Evolutionary conservation across 1,140 invertebrate genomes (phyloP).

Genomic region (Pseudomyrmex gracilis): DNA sequence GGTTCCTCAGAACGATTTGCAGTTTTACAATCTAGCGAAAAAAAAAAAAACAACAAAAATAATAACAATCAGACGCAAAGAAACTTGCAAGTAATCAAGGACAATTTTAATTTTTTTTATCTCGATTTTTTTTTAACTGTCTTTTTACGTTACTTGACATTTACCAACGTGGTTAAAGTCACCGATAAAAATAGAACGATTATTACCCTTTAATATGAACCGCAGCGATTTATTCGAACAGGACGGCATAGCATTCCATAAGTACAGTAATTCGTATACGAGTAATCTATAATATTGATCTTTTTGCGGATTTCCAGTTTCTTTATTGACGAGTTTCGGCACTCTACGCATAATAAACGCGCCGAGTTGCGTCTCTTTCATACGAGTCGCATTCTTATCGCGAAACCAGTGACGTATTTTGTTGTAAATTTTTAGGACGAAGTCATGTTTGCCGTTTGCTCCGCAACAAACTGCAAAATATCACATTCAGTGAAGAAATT

Average conservation of each 20-base stretch:
- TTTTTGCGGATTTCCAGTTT: conserved; percentile 75
- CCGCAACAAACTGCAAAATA: conserved; percentile 85
- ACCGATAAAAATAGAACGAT: background rate
- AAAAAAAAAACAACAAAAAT: background rate
- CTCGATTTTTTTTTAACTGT: background rate
- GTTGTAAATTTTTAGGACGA: conserved; percentile 80
- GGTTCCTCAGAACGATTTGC: conserved; percentile 83
- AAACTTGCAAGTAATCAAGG: background rate
- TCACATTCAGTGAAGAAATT: background rate
- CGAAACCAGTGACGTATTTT: conserved; percentile 83
- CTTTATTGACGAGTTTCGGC: conserved; percentile 76
- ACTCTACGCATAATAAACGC: conserved; percentile 78
- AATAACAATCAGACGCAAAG: background rate
- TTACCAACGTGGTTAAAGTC: background rate
- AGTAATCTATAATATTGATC: conserved; percentile 87
- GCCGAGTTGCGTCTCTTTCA: conserved; percentile 78
- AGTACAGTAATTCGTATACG: conserved; percentile 89
- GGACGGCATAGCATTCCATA: conserved; percentile 90
- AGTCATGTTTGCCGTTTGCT: conserved; percentile 84
- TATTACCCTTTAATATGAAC: conserved; percentile 84
- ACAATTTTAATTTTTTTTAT: too few species aligned
- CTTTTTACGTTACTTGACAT: background rate
- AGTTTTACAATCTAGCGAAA: conserved; percentile 83
- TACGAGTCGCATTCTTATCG: conserved; percentile 56
- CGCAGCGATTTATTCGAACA: conserved; percentile 85